Evolutionary conservation across 2,888 invertebrate genomes (phyloP).

Genomic region (Chalcis sispes): DNA sequence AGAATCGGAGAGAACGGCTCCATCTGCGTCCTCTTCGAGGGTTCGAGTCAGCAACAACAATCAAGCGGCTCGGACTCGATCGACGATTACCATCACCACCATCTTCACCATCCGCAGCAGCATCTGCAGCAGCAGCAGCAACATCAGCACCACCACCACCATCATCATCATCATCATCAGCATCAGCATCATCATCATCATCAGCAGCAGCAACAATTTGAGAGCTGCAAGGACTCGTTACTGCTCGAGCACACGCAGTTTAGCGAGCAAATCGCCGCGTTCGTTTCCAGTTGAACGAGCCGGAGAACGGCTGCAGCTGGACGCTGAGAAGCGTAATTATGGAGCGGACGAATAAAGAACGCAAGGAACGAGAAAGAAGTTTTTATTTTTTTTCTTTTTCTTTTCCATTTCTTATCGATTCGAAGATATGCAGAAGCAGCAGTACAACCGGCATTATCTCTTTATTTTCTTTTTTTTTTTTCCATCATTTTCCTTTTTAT

Average conservation of each 20-base stretch:
- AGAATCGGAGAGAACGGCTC: constrained; percentile 82
- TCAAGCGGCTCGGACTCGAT: background rate
- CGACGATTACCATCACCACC: constrained; percentile 21
- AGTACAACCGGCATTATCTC: constrained; percentile 6
- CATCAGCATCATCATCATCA: constrained; percentile 44
- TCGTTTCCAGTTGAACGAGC: constrained; percentile 73
- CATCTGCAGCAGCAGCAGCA: constrained; percentile 52
- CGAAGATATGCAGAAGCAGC: no score
- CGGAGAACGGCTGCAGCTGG: constrained; percentile 29
- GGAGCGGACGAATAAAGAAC: background rate
- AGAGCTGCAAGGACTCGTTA: constrained; percentile 74
- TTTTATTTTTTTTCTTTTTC: no score
- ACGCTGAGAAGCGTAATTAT: constrained; percentile 27
- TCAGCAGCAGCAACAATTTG: constrained; percentile 49
- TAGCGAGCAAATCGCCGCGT: constrained; percentile 73
- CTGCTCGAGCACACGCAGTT: constrained; percentile 73
- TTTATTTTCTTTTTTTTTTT: constrained; percentile 12
- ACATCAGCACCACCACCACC: constrained; percentile 37
- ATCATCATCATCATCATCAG: constrained; percentile 21
- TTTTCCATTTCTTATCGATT: constrained; percentile 10
- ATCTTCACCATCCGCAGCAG: constrained; percentile 38
- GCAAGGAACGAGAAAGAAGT: background rate
- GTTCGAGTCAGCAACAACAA: constrained; percentile 51
- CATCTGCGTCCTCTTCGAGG: constrained; percentile 79
- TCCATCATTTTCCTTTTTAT: background rate